phyloP scores from a whole-genome alignment of 2,797 vertebrate genomes.

The Hippoglossus hippoglossus region DNA sequence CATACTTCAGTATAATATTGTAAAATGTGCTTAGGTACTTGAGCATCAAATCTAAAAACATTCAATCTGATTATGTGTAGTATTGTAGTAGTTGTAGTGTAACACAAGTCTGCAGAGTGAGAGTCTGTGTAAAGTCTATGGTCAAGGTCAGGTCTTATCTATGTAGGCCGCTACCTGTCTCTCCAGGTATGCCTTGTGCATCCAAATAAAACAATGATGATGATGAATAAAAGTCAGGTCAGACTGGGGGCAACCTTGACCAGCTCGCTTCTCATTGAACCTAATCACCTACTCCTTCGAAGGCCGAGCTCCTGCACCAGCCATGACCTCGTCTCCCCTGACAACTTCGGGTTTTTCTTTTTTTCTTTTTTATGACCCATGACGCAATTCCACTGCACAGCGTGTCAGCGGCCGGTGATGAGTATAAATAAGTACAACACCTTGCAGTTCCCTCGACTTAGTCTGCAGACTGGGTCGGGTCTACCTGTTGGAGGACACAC shows the following conservation, averaged over 20 bases:
- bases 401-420: neutral
- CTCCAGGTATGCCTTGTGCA: neutral
- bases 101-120: neutral
- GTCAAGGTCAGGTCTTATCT: constrained; percentile 34
- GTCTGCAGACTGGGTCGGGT: constrained; percentile 13
- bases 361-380: constrained; percentile 49
- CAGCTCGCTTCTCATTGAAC: neutral
- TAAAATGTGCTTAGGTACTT: neutral
- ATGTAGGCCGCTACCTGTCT: neutral
- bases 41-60: neutral
- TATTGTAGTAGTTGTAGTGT: neutral
- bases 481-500: neutral
- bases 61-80: neutral
- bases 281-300: neutral
- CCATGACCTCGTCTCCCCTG: neutral
- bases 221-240: neutral
- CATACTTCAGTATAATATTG: neutral
- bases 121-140: constrained; percentile 11
- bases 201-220: neutral
- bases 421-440: constrained; percentile 34
- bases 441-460: neutral
- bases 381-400: constrained; percentile 21
- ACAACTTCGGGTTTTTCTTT: neutral
- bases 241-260: neutral
- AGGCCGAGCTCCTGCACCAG: neutral